Percentiles rank a stretch among this genome's conserved stretches.
These are phyloP conservation scores for Germaria angustata DNA, from an alignment of 2,888 invertebrate species.

Conservation along the genomic window DNA sequence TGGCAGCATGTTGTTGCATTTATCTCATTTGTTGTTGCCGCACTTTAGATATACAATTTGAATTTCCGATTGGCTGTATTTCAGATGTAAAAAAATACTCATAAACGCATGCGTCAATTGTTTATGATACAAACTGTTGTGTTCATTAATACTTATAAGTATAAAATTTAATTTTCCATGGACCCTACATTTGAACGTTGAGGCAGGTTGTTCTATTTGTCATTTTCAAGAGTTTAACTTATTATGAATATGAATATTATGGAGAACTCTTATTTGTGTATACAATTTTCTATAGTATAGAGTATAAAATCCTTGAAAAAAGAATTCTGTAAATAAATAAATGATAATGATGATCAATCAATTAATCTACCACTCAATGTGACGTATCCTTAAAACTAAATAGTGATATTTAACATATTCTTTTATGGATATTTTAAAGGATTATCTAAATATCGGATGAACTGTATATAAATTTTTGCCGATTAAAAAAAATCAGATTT, in stretches of 20 bases:
- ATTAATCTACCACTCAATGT: too few species aligned
- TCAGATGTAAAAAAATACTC: conserved; percentile 16
- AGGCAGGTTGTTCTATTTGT: background rate
- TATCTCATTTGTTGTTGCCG: conserved; percentile 25
- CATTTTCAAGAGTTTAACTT: background rate
- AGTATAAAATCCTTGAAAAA: too few species aligned
- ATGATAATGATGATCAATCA: too few species aligned
- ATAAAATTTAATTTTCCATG: background rate
- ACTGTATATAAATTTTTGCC: too few species aligned
- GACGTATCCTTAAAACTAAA: too few species aligned
- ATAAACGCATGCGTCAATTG: conserved; percentile 63
- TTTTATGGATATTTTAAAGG: too few species aligned
- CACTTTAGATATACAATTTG: conserved; percentile 48
- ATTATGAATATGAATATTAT: background rate
- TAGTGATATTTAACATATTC: too few species aligned
- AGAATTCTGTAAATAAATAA: too few species aligned
- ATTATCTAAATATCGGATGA: too few species aligned
- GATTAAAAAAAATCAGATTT: too few species aligned
- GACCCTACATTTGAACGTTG: background rate
- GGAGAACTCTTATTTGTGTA: too few species aligned
- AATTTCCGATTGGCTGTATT: conserved; percentile 57
- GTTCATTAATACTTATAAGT: background rate
- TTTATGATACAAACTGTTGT: conserved; percentile 22
- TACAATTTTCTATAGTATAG: too few species aligned
- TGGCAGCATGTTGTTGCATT: conserved; percentile 11